These are phyloP conservation scores for Prorops nasuta DNA, from an alignment of 1,140 invertebrate genomes.

Conservation along the genomic window DNA sequence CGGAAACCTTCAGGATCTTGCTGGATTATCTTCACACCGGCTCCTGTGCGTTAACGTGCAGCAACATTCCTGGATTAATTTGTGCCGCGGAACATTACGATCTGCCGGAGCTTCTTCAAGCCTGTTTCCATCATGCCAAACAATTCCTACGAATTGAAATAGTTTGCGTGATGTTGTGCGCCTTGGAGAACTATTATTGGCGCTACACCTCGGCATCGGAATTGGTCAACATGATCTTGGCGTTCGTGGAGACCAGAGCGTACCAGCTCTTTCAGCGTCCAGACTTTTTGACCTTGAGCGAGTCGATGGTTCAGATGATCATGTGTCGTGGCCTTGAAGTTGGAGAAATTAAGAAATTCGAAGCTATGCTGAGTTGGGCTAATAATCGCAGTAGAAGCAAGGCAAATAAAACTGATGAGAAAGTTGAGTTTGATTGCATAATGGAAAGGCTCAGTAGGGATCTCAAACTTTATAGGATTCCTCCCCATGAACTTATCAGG, in stretches of 20 bases:
- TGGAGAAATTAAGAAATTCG: conserved; percentile 88
- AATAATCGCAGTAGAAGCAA: conserved; percentile 75
- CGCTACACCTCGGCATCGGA: conserved; percentile 91
- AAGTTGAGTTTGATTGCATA: conserved; percentile 86
- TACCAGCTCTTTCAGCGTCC: conserved; percentile 77
- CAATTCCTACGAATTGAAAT: conserved; percentile 89
- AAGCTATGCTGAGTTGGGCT: conserved; percentile 90
- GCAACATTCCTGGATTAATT: conserved; percentile 87
- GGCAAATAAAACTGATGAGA: conserved; percentile 76
- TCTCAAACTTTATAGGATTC: conserved; percentile 86
- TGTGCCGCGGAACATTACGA: conserved; percentile 94
- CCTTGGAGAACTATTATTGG: conserved; percentile 93
- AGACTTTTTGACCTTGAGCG: conserved; percentile 84
- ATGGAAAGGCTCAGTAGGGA: conserved; percentile 88
- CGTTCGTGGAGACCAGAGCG: conserved; percentile 84
- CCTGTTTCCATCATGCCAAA: conserved; percentile 93
- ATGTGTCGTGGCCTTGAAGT: conserved; percentile 85
- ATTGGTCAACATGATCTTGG: conserved; percentile 90
- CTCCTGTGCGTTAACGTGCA: conserved; percentile 86
- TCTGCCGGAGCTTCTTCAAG: conserved; percentile 86
- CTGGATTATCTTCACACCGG: conserved; percentile 91
- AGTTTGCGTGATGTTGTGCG: conserved; percentile 88
- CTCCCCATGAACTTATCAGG: conserved; percentile 89
- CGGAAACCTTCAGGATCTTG: conserved; percentile 86
- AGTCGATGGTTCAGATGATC: conserved; percentile 94